A percentile compares a stretch with the other conserved stretches of the same genome.
Conservation (phyloP, 2,888 invertebrate species). For the Andrena flavipes region DNA sequence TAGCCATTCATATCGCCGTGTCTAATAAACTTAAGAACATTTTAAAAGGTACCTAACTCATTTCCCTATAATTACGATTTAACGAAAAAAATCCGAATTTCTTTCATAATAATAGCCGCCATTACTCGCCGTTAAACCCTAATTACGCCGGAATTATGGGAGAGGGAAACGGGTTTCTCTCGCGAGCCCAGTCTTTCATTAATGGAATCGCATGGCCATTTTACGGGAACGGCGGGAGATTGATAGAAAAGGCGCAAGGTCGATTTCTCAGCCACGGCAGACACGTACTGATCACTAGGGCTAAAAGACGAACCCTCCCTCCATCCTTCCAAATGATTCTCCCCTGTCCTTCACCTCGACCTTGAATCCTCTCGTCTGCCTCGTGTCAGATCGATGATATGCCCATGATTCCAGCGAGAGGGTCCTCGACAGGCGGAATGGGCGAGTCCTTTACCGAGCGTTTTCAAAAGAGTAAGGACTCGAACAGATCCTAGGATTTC, state of each 20-base stretch:
- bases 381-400: conserved; percentile 51
- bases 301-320: not conserved
- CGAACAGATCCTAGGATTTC: conserved; percentile 60
- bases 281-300: not conserved
- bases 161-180: not conserved
- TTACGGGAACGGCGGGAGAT: not conserved
- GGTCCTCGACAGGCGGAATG: conserved; percentile 1
- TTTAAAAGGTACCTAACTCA: too few relatives aligned
- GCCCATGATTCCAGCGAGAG: conserved; percentile 22
- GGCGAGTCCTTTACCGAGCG: conserved; percentile 28
- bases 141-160: conserved; percentile 30
- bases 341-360: conserved; percentile 30
- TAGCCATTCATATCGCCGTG: not conserved
- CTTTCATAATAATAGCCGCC: not conserved
- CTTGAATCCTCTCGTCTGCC: conserved; percentile 40
- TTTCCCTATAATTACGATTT: too few relatives aligned
- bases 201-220: conserved; percentile 6
- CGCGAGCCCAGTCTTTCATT: conserved; percentile 11
- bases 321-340: conserved; percentile 20
- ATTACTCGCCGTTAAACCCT: conserved; percentile 26
- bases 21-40: too few relatives aligned
- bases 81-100: too few relatives aligned
- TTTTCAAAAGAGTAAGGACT: conserved; percentile 41
- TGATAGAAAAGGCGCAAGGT: not conserved
- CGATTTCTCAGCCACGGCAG: conserved; percentile 36